Evolutionary conservation across 2,888 invertebrate species (phyloP), one percentile per base, ranked within the genome.

Genomic region (Xylophagus ater): DNA sequence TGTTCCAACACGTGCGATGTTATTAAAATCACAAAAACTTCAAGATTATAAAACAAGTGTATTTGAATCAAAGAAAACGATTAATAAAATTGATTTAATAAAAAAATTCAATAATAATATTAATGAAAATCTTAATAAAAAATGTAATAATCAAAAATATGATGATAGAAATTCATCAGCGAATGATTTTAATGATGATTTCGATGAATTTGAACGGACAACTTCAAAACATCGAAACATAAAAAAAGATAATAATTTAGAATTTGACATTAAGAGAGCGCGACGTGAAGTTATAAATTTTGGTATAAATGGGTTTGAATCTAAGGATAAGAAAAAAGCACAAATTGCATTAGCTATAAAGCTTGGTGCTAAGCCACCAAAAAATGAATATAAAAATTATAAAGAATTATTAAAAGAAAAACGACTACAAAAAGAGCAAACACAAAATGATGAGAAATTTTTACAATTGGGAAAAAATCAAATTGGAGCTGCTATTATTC

Each of bases 271-370:
- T 52, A 84, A 83, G 51, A 75, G 70, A 53, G 78, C 82, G 2
- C 72, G 84, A 36, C 78, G 81, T 60, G 90, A 92, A 57, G 74
- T 92, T 4, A 74, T 85, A 6, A 86, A 82, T 55, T 85, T 89
- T 60, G 88, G 86, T 21, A 81, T 85, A 66, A 74, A 76, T 18
- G 86, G 85, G 37, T 76, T 87, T 39, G 71, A 76, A 40, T 67
- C 75, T 3, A 67, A 70, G 8, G 77, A 81, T 54, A 81, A 84
- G 53, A 73, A 78, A 51, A 76, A 82, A 58, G 85, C 85, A n/a
- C 81, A 83, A 68, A 72, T 81, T 29, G 77, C 79, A 4, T 62
- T 83, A 12, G 78, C 85, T 1, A 72, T 90, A 21, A 81, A 80
- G 59, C 71, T 92, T 55, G 90, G 90, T 34, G 89, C 89, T 1